Percentiles rank a stretch among this genome's conserved stretches.
Conservation (phyloP, 2,888 invertebrate species). For the Apamea crenata region DNA sequence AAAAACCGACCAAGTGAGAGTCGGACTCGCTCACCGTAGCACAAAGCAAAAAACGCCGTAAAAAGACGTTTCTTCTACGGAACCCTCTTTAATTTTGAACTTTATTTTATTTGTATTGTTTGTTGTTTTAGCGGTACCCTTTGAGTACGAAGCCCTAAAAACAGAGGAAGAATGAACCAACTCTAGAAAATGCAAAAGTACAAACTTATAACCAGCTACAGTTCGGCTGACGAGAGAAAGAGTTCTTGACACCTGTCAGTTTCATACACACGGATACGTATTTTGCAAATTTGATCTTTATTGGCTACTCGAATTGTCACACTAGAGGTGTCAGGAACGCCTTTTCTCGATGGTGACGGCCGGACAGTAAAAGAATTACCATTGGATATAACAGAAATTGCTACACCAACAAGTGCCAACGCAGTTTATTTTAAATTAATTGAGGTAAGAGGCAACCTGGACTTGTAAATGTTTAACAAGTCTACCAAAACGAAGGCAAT, state of each 20-base stretch:
- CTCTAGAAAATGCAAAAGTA: neutral
- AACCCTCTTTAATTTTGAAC: too few relatives aligned
- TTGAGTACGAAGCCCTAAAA: too few relatives aligned
- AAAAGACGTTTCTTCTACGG: too few relatives aligned
- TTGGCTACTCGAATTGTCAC: too few relatives aligned
- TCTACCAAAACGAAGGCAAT: neutral
- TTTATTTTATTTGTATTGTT: too few relatives aligned
- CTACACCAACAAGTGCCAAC: neutral
- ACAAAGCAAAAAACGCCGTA: too few relatives aligned
- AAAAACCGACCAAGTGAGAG: neutral
- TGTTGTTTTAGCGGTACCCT: too few relatives aligned
- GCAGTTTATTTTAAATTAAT: neutral
- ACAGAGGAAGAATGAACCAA: neutral
- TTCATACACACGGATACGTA: neutral
- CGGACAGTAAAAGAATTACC: neutral
- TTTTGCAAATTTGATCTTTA: too few relatives aligned
- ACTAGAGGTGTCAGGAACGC: neutral
- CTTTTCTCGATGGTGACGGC: neutral
- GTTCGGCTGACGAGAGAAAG: too few relatives aligned
- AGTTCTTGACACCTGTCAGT: too few relatives aligned
- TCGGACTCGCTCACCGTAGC: too few relatives aligned
- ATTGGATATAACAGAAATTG: neutral
- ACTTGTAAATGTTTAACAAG: slow-evolving; percentile 10
- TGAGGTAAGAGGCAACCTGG: neutral
- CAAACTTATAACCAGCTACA: neutral